Evolutionary conservation across 1,140 invertebrate genomes (phyloP).

Genomic region (Acromyrmex echinatior): DNA sequence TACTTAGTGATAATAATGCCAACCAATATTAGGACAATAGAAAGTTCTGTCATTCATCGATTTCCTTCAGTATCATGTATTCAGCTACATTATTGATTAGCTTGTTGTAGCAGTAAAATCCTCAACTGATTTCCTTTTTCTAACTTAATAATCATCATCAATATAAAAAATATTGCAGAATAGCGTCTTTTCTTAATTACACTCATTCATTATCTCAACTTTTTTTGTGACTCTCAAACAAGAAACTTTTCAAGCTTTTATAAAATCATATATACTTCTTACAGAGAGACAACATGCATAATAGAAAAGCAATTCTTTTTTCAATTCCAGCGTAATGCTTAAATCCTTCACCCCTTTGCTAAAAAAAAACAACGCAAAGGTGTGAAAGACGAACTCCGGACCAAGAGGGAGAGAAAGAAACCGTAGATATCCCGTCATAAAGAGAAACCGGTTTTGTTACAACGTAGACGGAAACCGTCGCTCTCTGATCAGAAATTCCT

Average conservation of each 20-base stretch:
- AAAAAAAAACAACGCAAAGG: slow-evolving; percentile 7
- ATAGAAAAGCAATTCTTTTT: not conserved
- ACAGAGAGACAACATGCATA: not conserved
- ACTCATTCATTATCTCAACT: too few species aligned
- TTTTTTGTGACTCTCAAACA: not conserved
- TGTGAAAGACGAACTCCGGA: slow-evolving; percentile 41
- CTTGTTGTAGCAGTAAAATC: too few species aligned
- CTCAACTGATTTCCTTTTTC: too few species aligned
- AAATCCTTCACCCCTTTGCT: slow-evolving; percentile 63
- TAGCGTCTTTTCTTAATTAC: too few species aligned
- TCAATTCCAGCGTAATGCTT: slow-evolving; percentile 60
- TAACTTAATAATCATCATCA: too few species aligned
- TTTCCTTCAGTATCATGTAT: too few species aligned
- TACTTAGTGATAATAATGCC: too few species aligned
- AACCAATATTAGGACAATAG: too few species aligned
- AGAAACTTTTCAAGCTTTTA: not conserved
- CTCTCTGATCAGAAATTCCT: slow-evolving; percentile 68
- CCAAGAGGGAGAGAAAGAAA: slow-evolving; percentile 34
- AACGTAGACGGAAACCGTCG: slow-evolving; percentile 80
- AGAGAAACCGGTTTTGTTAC: slow-evolving; percentile 79
- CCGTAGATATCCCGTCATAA: slow-evolving; percentile 73
- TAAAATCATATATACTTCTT: not conserved
- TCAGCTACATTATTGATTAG: too few species aligned
- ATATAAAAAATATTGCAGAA: too few species aligned
- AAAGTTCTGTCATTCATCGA: too few species aligned